Base-by-base conservation (phyloP, 2,113 vertebrate species). In the Mesocricetus auratus region DNA sequence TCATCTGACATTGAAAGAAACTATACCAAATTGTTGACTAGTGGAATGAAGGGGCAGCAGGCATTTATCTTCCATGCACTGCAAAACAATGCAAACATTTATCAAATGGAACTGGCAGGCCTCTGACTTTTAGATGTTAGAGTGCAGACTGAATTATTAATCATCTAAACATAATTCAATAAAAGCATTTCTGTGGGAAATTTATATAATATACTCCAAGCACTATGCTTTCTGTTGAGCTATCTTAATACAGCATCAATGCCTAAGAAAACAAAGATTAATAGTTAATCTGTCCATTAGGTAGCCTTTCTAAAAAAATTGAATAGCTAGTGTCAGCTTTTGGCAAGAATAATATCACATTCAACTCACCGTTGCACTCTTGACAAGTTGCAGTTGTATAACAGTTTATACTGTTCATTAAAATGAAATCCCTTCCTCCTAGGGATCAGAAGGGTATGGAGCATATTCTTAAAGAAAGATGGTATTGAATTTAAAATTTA, bases 261-360 rank as follows among this genome's bases (percentile, higher is more conserved):
- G 56, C 11, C 50, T 95, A 73, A 82, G 58, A 95, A 96, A 96
- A 91, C 88, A 94, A 92, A 94, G 89, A 97, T 96, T 91, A 97
- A 97, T 95, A 97, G 95, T 97, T 97, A 97, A 97, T 96, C 47
- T 90, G 71, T 77, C 97, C 96, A 98, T 97, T 97, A 97, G 95
- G 77, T 11, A 60, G 53, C 66, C 74, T 90, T 97, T 96, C 81
- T 94, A 71, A 97, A 97, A 97, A 97, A 89, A 91, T 0, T 60
- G 50, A 97, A 89, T 50, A 94, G 90, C 86, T 88, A 90, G 96
- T 94, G 95, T 91, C 90, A 92, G 42, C 16, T 91, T 96, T 95
- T 96, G 95, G 77, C 86, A 95, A 92, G 77, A 96, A 91, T 53
- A 66, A 4, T 82, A 92, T 94, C n/a, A 92, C 62, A 92, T n/a